A percentile compares a stretch with the other conserved stretches of the same genome.
phyloP scores from a whole-genome alignment of 2,888 invertebrate species.

The Cosmia pyralina region DNA sequence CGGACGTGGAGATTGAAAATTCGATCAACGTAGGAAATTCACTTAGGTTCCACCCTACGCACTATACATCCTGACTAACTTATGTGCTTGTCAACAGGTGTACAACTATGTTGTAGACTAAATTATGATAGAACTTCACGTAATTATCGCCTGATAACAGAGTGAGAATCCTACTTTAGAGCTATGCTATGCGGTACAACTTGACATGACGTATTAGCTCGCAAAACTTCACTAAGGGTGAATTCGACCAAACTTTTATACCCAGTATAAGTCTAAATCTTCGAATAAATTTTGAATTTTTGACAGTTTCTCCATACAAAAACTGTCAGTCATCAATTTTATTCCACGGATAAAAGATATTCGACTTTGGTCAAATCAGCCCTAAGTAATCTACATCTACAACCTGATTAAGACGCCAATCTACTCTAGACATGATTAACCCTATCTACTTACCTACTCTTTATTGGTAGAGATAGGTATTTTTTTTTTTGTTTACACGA shows the following conservation, averaged over 20 bases:
- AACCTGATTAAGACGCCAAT: background rate
- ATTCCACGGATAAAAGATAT: too few species aligned
- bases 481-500: background rate
- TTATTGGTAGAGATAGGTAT: background rate
- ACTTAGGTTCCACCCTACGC: constrained; percentile 23
- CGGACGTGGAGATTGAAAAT: constrained; percentile 46
- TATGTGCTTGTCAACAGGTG: constrained; percentile 45
- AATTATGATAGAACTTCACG: background rate
- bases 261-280: too few species aligned
- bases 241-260: too few species aligned
- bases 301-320: too few species aligned
- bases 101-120: constrained; percentile 2
- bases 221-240: too few species aligned
- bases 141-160: background rate
- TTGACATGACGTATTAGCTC: too few species aligned
- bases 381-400: constrained; percentile 9
- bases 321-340: too few species aligned
- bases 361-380: too few species aligned
- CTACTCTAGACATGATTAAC: constrained; percentile 12
- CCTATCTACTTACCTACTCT: background rate
- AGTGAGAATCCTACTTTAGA: background rate
- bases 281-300: too few species aligned
- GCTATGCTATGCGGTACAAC: background rate
- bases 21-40: constrained; percentile 51
- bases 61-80: constrained; percentile 18